Percentiles rank a stretch among this genome's conserved stretches.
Conservation (phyloP, 2,888 invertebrate genomes). For the Tetanocera ferruginea region DNA sequence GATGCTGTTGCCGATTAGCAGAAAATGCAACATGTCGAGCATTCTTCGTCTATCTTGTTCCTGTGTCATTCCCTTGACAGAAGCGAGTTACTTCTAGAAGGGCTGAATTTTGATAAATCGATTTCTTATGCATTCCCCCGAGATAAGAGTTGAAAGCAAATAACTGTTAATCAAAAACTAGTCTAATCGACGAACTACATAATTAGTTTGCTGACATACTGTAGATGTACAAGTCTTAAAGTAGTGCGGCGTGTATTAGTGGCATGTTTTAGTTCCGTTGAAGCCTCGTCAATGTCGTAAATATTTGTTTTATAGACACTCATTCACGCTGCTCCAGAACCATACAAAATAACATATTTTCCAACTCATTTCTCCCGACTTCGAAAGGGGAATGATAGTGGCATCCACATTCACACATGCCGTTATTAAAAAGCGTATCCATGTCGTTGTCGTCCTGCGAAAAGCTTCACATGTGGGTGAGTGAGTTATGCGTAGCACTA, state of each 20-base stretch:
- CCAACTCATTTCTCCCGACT: constrained; percentile 61
- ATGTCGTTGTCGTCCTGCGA: constrained; percentile 49
- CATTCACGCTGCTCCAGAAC: neutral
- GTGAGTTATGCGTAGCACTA: constrained; percentile 16
- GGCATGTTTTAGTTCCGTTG: neutral
- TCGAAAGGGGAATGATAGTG: constrained; percentile 32
- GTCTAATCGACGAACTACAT: no score
- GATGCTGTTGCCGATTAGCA: neutral
- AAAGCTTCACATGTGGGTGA: neutral
- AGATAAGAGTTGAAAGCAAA: constrained; percentile 42
- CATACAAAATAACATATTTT: constrained; percentile 58
- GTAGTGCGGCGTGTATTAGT: neutral
- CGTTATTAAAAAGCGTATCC: constrained; percentile 57
- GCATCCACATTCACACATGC: constrained; percentile 54
- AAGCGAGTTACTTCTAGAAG: neutral
- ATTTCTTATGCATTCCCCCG: constrained; percentile 52
- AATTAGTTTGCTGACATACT: no score
- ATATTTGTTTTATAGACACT: no score
- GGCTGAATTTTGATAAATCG: constrained; percentile 51
- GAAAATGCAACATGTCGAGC: neutral
- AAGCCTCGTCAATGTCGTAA: no score
- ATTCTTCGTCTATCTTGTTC: neutral
- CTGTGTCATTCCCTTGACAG: neutral
- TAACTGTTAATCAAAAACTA: neutral
- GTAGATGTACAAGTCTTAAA: neutral